Base-by-base conservation (phyloP, 2,113 vertebrate species). In the Salvator merianae region DNA sequence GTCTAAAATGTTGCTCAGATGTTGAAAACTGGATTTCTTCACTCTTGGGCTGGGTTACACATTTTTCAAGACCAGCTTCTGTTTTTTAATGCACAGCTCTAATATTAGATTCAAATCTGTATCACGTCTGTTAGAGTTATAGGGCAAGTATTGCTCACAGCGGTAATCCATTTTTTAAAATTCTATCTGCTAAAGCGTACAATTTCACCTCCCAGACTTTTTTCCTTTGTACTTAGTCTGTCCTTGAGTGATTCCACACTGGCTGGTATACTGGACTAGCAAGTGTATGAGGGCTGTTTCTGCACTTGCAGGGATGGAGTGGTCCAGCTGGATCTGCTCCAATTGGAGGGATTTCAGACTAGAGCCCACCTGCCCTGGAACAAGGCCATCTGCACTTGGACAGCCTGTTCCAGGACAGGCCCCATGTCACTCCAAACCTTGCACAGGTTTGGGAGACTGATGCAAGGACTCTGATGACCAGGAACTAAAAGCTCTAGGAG, bases 51-150 rank as follows among this genome's bases (percentile, higher is more conserved):
- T 83, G 32, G 43, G 20, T 75, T 74, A 43, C n/a, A 50, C 65
- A 14, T 36, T 50, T 36, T 76, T 12, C 30, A 63, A 68, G 30
- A 24, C 26, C 30, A 32, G 14, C n/a, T 38, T 77, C 24, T 30
- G 28, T 68, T 77, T 83, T 22, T 74, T 22, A 32, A 36, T 36
- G n/a, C 34, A 28, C 43, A 55, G 13, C 38, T 77, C 5, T 69
- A 40, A 84, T 84, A 84, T 77, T 77, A 30, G 32, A 76, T 77
- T 68, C 69, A 77, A 40, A 69, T 26, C 68, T 77, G 62, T 63
- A 34, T 77, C 63, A 68, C 68, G 14, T 53, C 40, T 68, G 82
- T n/a, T 32, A 68, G 66, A 34, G 55, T 68, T 32, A 69, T 36
- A 47, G 59, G 59, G 47, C 81, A 75, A 83, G 38, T 47, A 30